Conservation (phyloP, 2,113 vertebrate species). For the Amblyopsis rosae region DNA sequence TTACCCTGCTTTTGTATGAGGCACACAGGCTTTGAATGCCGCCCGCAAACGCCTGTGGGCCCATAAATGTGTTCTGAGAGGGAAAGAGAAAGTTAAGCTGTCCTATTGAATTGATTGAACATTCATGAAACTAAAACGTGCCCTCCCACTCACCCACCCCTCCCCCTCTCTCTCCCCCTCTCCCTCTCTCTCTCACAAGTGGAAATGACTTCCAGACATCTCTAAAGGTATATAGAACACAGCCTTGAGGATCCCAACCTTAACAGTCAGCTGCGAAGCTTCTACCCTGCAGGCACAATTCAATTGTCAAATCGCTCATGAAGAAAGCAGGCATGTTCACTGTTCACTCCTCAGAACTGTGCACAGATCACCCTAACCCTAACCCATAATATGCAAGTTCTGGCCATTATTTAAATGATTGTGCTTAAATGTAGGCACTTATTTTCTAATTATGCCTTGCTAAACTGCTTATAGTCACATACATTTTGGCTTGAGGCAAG, state of each 20-base stretch:
- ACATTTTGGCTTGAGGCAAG: conserved; percentile 15
- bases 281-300: conserved; percentile 77
- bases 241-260: conserved; percentile 76
- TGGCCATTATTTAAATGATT: conserved; percentile 56
- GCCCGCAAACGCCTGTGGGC: conserved; percentile 73
- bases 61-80: conserved; percentile 70
- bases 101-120: conserved; percentile 83
- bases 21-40: conserved; percentile 69
- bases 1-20: conserved; percentile 65
- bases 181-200: conserved; percentile 66
- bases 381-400: conserved; percentile 22
- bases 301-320: conserved; percentile 70
- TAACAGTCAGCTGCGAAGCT: conserved; percentile 74
- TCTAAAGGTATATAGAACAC: conserved; percentile 67
- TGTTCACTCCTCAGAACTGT: conserved; percentile 52
- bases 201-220: conserved; percentile 83
- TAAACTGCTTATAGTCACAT: conserved; percentile 25
- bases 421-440: conserved; percentile 14
- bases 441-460: conserved; percentile 39
- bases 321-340: conserved; percentile 55
- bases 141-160: conserved; percentile 55
- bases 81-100: conserved; percentile 78
- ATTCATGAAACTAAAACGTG: conserved; percentile 79
- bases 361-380: conserved; percentile 9
- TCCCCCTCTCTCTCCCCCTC: conserved; percentile 49